These are phyloP conservation scores for Neoascia interrupta DNA, from an alignment of 2,888 invertebrate species.

Conservation along the genomic window DNA sequence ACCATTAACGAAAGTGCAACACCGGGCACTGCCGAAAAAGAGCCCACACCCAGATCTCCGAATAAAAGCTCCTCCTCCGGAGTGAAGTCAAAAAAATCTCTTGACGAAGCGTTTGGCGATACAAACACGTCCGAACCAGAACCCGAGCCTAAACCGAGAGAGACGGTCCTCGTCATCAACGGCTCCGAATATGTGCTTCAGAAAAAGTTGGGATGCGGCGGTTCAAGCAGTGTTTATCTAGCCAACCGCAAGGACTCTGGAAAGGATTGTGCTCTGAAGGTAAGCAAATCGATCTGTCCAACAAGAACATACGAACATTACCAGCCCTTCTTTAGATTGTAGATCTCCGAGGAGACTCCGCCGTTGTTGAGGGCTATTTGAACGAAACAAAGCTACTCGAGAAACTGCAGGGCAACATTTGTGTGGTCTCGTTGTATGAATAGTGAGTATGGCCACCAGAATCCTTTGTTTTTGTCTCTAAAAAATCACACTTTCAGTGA, in stretches of 20 bases:
- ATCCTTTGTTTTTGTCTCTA: not conserved
- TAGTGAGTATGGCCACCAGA: constrained; percentile 84
- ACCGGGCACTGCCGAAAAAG: constrained; percentile 72
- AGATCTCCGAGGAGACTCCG: constrained; percentile 86
- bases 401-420: constrained; percentile 89
- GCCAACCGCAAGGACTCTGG: constrained; percentile 74
- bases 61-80: constrained; percentile 41
- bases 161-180: constrained; percentile 84
- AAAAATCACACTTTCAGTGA: constrained; percentile 87
- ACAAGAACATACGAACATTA: no score
- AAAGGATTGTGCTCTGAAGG: constrained; percentile 77
- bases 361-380: constrained; percentile 88
- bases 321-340: constrained; percentile 85
- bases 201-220: constrained; percentile 91
- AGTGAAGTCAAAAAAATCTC: constrained; percentile 73
- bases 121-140: constrained; percentile 12
- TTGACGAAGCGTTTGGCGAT: constrained; percentile 71
- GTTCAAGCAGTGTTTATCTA: constrained; percentile 89
- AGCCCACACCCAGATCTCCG: not conserved
- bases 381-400: constrained; percentile 93
- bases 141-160: constrained; percentile 57
- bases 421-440: constrained; percentile 91
- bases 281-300: no score
- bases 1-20: constrained; percentile 74
- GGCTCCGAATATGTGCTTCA: constrained; percentile 86